Evolutionary conservation across 2,888 invertebrate species (phyloP).

Genomic region (Stenolophus ochropezus): DNA sequence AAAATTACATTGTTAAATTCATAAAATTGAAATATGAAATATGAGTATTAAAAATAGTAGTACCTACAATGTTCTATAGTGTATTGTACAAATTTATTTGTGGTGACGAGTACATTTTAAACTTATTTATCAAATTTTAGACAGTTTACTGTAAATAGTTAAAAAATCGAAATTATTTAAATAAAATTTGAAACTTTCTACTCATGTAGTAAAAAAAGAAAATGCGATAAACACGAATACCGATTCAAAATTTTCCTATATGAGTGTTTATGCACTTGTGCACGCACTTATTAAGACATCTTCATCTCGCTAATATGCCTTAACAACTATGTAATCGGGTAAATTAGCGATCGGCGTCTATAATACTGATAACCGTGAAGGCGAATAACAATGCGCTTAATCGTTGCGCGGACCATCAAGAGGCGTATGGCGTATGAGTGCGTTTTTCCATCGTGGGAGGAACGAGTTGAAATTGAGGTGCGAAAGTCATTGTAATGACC

Average conservation of each 20-base stretch:
- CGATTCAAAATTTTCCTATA: neutral
- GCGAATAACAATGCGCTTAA: neutral
- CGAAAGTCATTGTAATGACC: neutral
- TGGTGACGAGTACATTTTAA: too few species aligned
- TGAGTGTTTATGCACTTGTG: neutral
- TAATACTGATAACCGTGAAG: neutral
- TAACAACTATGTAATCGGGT: neutral
- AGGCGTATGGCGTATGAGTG: neutral
- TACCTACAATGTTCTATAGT: too few species aligned
- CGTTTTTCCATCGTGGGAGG: neutral
- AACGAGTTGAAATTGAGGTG: neutral
- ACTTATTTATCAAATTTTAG: too few species aligned
- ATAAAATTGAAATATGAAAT: too few species aligned
- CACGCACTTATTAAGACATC: neutral
- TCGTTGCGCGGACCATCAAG: neutral
- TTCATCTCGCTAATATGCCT: neutral
- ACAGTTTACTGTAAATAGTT: too few species aligned
- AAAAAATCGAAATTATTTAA: too few species aligned
- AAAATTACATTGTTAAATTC: too few species aligned
- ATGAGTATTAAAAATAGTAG: too few species aligned
- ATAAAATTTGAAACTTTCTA: too few species aligned
- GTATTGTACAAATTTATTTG: too few species aligned
- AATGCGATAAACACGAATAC: too few species aligned
- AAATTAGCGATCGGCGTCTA: neutral
- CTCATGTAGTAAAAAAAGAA: too few species aligned